Conservation (phyloP, 2,113 vertebrate genomes). For the Amphiprion percula region DNA sequence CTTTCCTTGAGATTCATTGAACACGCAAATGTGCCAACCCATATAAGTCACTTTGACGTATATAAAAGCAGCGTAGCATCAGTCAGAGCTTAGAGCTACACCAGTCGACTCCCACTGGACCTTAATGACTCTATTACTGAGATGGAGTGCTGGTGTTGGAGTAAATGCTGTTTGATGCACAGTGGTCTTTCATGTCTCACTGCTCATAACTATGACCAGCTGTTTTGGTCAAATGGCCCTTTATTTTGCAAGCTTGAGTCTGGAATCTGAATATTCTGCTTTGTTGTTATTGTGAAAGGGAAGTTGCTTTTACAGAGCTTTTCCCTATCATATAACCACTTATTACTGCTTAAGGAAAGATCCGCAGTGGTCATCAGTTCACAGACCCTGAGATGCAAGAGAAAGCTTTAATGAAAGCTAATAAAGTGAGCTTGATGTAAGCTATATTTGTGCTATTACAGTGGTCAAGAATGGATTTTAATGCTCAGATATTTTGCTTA, state of each 20-base stretch:
- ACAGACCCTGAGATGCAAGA: neutral
- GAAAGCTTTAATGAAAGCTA: neutral
- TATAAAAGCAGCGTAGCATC: neutral
- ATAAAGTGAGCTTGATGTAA: neutral
- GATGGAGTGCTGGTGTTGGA: neutral
- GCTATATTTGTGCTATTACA: neutral
- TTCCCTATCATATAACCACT: too few species aligned
- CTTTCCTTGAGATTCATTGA: neutral
- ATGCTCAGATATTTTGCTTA: neutral
- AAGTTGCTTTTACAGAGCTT: too few species aligned
- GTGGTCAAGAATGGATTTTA: neutral
- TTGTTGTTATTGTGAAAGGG: too few species aligned
- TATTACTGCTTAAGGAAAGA: too few species aligned
- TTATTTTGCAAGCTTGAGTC: neutral
- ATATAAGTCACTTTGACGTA: neutral
- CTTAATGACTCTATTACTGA: slow-evolving; percentile 28
- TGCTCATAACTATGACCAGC: too few species aligned
- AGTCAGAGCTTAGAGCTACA: slow-evolving; percentile 7
- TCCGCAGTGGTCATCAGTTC: too few species aligned
- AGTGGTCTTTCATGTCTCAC: neutral
- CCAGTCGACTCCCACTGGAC: neutral
- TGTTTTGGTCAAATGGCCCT: too few species aligned
- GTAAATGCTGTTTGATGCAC: neutral
- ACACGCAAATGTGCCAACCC: neutral
- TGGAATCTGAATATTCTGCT: too few species aligned